Base-by-base conservation (phyloP, 2,888 invertebrate species). In the Arge pagana region DNA sequence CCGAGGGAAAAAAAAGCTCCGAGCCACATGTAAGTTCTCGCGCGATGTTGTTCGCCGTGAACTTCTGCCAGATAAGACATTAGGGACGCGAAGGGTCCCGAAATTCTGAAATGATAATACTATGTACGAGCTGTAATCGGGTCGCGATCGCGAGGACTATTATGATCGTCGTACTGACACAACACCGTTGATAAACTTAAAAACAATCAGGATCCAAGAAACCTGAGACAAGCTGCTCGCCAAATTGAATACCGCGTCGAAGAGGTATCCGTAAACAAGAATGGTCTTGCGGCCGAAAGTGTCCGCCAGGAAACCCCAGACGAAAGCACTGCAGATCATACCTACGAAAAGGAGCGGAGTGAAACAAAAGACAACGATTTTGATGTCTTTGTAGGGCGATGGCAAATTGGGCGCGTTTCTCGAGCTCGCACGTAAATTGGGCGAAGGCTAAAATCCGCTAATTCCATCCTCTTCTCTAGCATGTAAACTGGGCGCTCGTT, bases 261-360 rank as follows among this genome's bases (percentile, higher is more conserved):
- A 48, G 35, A 74, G 52, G 48, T 71, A 75, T 53, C 74, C 74
- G 41, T 68, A 71, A 43, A 68, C 61, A 57, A 75, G 69, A 23
- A 74, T 61, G 48, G 66, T 70, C 48, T 64, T 70, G 15, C 75
- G 68, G 26, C 75, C 75, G 28, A 67, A 70, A 4, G 67, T 71
- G 43, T 75, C 75, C 8, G 74, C 68, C 56, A 75, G 56, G 7
- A 77, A 75, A n/a, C 81, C 81, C 80, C 81, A 81, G 50, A 81
- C 60, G 59, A 78, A 80, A 0, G 79, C 78, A 5, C 80, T 80
- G 33, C 78, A 64, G 68, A 82, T 76, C 80, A 81, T 80, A 48
- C 81, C 81, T 82, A 63, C 18, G 57, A 15, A 31, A 21, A 18
- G 11, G 26, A 3, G 4, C 7, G 18, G 26, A 13, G 5, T 37